Evolutionary conservation across 2,888 invertebrate species (phyloP).

Genomic region (Auanema sp.): DNA sequence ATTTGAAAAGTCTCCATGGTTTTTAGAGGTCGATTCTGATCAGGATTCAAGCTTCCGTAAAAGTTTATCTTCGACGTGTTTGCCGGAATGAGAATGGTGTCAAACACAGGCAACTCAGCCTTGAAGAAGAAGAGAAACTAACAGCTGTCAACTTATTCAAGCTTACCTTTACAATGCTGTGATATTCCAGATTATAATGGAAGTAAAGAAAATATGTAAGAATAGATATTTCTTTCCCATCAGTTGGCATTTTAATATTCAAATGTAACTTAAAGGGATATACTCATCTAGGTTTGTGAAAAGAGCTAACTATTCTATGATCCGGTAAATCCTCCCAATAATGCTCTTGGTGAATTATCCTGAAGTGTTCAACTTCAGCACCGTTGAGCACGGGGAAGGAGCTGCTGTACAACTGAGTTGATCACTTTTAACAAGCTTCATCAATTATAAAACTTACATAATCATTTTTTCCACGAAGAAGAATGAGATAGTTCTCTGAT

Average conservation of each 20-base stretch:
- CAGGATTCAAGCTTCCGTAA: background rate
- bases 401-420: slow-evolving; percentile 5
- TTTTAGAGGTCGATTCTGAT: slow-evolving; percentile 11
- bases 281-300: background rate
- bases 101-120: slow-evolving; percentile 14
- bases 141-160: background rate
- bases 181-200: slow-evolving; percentile 8
- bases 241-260: slow-evolving; percentile 5
- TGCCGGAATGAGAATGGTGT: background rate
- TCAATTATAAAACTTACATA: slow-evolving; percentile 9
- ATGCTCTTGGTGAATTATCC: too few species aligned
- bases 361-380: background rate
- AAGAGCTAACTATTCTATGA: too few species aligned
- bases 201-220: slow-evolving; percentile 10
- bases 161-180: slow-evolving; percentile 10
- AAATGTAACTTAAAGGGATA: background rate
- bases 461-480: slow-evolving; percentile 7
- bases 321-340: too few species aligned
- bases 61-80: background rate
- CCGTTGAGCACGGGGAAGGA: slow-evolving; percentile 11
- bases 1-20: background rate
- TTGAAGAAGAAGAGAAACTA: background rate
- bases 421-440: slow-evolving; percentile 3
- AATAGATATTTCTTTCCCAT: background rate
- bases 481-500: slow-evolving; percentile 11